Percentiles rank a stretch among this genome's conserved stretches.
These are phyloP conservation scores for Cephus pygmeus DNA, from an alignment of 2,888 invertebrate species.

Conservation along the genomic window DNA sequence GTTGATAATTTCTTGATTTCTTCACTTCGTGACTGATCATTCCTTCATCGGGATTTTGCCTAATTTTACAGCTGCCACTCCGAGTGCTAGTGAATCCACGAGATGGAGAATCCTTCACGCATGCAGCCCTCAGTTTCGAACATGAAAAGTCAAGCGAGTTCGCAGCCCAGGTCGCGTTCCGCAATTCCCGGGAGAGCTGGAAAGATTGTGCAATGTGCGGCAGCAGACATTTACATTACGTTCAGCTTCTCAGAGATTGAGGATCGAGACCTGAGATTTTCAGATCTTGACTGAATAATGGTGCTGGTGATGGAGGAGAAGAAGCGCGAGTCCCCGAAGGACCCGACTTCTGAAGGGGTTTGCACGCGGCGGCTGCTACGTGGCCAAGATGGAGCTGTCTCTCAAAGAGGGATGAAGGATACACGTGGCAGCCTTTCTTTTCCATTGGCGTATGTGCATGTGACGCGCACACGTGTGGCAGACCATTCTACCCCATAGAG, in stretches of 20 bases:
- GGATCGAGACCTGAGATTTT: constrained; percentile 36
- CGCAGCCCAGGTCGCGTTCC: too few species aligned
- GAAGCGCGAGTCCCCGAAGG: background rate
- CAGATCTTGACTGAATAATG: constrained; percentile 51
- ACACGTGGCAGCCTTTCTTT: constrained; percentile 42
- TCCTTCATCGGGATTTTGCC: too few species aligned
- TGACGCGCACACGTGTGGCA: background rate
- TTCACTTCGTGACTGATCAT: too few species aligned
- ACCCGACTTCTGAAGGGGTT: background rate
- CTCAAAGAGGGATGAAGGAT: constrained; percentile 56
- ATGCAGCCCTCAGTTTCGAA: too few species aligned
- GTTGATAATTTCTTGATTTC: too few species aligned
- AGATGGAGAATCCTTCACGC: too few species aligned
- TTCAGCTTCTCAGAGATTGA: background rate
- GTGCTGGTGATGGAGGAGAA: constrained; percentile 19
- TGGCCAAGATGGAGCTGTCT: constrained; percentile 57
- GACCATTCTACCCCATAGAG: background rate
- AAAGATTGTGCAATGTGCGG: too few species aligned
- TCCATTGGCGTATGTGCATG: background rate
- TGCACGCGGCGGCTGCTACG: too few species aligned
- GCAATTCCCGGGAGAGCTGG: too few species aligned
- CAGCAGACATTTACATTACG: background rate
- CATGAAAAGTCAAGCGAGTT: too few species aligned
- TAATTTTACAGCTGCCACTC: too few species aligned
- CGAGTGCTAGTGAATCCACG: too few species aligned